Conservation (phyloP, 1,140 invertebrate species). For the Ceratina japonica region DNA sequence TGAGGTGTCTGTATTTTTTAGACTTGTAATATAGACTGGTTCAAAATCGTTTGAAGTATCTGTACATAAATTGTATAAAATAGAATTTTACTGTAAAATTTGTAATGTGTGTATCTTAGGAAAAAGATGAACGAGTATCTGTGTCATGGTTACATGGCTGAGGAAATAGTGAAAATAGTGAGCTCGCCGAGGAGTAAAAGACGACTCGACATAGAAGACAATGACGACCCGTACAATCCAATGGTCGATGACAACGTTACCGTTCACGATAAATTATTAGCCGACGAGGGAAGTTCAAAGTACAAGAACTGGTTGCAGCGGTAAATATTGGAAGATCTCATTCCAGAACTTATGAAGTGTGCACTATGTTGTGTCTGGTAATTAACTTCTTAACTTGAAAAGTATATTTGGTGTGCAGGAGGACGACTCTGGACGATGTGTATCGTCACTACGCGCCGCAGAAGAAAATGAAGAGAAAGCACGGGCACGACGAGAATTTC, state of each 20-base stretch:
- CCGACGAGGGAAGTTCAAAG: constrained; percentile 83
- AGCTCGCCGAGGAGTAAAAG: constrained; percentile 76
- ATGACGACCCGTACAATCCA: constrained; percentile 56
- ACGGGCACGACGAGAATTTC: constrained; percentile 70
- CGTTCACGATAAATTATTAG: constrained; percentile 80
- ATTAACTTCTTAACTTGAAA: neutral
- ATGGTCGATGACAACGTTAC: constrained; percentile 68
- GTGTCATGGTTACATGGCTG: constrained; percentile 84
- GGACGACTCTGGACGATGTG: constrained; percentile 82
- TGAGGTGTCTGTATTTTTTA: no score
- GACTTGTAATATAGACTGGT: no score
- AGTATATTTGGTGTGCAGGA: constrained; percentile 71
- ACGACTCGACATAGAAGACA: constrained; percentile 74
- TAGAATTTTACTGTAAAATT: neutral
- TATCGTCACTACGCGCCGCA: constrained; percentile 79
- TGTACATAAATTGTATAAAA: neutral
- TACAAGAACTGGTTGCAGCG: constrained; percentile 86
- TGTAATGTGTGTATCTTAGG: constrained; percentile 69
- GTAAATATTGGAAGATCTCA: constrained; percentile 70
- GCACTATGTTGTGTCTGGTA: no score
- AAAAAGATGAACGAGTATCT: constrained; percentile 87
- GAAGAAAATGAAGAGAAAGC: constrained; percentile 65
- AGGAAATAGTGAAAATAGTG: constrained; percentile 84
- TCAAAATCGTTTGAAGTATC: no score
- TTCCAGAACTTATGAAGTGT: no score